These are phyloP conservation scores for Sitobion miscanthi DNA, from an alignment of 1,140 invertebrate species.

Conservation along the genomic window DNA sequence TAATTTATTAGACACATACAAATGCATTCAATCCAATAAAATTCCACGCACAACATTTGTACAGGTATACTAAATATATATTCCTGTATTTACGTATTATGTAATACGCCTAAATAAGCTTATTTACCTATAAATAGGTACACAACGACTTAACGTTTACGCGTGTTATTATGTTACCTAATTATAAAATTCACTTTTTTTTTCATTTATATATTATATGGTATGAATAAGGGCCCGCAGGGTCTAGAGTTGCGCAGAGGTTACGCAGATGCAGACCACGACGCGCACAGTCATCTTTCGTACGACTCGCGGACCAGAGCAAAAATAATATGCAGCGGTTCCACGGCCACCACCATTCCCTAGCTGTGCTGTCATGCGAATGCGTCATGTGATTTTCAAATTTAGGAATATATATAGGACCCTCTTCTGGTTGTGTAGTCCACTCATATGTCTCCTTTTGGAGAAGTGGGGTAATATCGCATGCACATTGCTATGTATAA, in stretches of 20 bases:
- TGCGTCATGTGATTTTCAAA: neutral
- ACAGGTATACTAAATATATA: neutral
- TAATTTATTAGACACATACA: neutral
- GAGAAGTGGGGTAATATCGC: neutral
- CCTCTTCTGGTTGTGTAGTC: neutral
- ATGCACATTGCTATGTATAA: neutral
- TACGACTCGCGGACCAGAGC: too few relatives aligned
- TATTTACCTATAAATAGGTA: neutral
- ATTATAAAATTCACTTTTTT: neutral
- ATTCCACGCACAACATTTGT: neutral
- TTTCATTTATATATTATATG: neutral
- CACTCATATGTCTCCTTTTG: too few relatives aligned
- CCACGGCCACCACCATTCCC: neutral
- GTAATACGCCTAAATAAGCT: neutral
- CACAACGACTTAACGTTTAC: neutral
- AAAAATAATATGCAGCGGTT: neutral
- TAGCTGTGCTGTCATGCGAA: too few relatives aligned
- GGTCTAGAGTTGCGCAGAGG: neutral
- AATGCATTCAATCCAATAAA: neutral
- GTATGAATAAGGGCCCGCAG: neutral
- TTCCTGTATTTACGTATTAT: neutral
- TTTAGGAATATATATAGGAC: neutral
- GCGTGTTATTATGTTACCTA: neutral
- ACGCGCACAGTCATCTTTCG: neutral
- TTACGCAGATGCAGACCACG: neutral